Conservation (phyloP, 2,888 invertebrate genomes). For the Unio delphinus region DNA sequence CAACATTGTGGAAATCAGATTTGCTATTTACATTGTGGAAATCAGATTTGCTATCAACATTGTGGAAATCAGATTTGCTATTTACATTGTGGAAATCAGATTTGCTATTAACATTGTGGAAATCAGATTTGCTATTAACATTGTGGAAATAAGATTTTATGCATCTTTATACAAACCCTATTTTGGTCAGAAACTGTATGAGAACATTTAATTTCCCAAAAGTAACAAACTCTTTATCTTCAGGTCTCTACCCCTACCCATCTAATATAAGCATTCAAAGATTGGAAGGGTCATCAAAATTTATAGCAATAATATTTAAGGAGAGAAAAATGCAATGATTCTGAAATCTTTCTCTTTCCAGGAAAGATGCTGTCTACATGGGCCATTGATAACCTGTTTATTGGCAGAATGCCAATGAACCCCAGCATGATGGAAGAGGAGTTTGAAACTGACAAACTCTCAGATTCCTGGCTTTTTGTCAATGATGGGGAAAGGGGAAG, state of each 20-base stretch:
- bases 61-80: neutral
- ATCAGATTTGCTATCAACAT: neutral
- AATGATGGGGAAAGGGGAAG: constrained; percentile 66
- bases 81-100: neutral
- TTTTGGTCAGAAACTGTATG: no score
- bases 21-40: neutral
- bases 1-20: neutral
- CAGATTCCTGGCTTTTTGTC: constrained; percentile 70
- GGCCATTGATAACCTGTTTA: constrained; percentile 71
- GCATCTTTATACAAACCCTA: no score
- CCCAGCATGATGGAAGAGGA: constrained; percentile 66
- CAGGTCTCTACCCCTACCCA: no score
- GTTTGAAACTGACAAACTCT: constrained; percentile 54
- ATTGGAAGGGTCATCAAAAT: no score
- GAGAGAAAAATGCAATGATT: no score
- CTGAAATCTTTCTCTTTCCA: constrained; percentile 18
- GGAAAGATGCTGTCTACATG: constrained; percentile 68
- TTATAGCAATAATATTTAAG: no score
- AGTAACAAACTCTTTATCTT: no score
- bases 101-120: neutral
- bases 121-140: neutral
- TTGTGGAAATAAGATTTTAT: neutral
- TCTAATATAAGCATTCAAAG: no score
- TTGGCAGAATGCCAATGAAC: constrained; percentile 67
- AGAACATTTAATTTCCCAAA: no score